Conservation (phyloP, 1,140 invertebrate genomes). For the Drepana arcuata region DNA sequence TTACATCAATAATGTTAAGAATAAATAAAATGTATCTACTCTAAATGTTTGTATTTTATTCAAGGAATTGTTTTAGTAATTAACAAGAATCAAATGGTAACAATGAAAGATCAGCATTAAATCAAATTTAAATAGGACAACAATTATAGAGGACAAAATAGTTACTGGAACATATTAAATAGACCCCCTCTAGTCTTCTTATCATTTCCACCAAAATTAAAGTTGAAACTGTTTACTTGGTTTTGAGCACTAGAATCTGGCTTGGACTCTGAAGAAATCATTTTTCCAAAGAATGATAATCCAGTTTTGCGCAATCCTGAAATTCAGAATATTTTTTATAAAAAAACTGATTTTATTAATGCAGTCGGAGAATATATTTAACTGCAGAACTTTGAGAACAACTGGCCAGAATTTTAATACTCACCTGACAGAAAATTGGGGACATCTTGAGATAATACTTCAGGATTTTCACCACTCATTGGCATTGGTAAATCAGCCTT, state of each 20-base stretch:
- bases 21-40: background rate
- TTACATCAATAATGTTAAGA: constrained; percentile 77
- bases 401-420: too few species aligned
- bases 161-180: constrained; percentile 54
- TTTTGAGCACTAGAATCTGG: constrained; percentile 15
- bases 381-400: too few species aligned
- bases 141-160: constrained; percentile 1
- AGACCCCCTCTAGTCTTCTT: constrained; percentile 47
- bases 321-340: constrained; percentile 13
- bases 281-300: constrained; percentile 39
- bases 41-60: constrained; percentile 1
- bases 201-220: constrained; percentile 42
- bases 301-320: constrained; percentile 43
- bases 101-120: too few species aligned
- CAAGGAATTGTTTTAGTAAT: too few species aligned
- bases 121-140: too few species aligned
- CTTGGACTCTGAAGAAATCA: constrained; percentile 16
- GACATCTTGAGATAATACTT: constrained; percentile 32
- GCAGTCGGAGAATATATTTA: too few species aligned
- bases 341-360: constrained; percentile 1
- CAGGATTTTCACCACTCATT: constrained; percentile 19
- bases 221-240: constrained; percentile 39
- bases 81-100: too few species aligned
- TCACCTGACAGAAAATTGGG: constrained; percentile 49
- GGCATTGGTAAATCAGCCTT: constrained; percentile 36